phyloP scores from a whole-genome alignment of 2,113 vertebrate genomes.

The Ammodytes dubius region DNA sequence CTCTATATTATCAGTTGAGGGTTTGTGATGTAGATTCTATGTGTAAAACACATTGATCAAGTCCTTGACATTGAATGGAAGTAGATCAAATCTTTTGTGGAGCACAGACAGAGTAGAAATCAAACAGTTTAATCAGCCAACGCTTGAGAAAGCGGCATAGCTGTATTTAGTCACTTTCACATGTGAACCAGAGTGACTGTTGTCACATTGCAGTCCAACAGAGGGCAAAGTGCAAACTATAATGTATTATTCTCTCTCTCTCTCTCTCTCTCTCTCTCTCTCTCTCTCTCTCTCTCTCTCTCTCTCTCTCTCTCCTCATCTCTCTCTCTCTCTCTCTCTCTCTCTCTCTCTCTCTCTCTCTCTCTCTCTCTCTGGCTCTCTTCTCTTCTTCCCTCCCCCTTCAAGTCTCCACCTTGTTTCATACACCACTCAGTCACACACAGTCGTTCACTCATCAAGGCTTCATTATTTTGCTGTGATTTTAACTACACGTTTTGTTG shows the following conservation, averaged over 20 bases:
- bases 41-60: neutral
- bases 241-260: slow-evolving; percentile 51
- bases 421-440: slow-evolving; percentile 44
- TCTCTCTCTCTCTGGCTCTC: slow-evolving; percentile 36
- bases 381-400: slow-evolving; percentile 57
- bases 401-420: slow-evolving; percentile 70
- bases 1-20: neutral
- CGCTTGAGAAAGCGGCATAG: neutral
- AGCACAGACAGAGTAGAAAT: neutral
- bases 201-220: slow-evolving; percentile 62
- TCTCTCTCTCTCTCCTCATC: slow-evolving; percentile 24
- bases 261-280: slow-evolving; percentile 30
- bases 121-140: slow-evolving; percentile 19
- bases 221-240: slow-evolving; percentile 77
- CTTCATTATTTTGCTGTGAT: slow-evolving; percentile 24
- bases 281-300: slow-evolving; percentile 38
- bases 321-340: slow-evolving; percentile 32
- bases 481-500: slow-evolving; percentile 32
- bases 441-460: slow-evolving; percentile 65
- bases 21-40: neutral
- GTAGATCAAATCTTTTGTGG: neutral
- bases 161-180: slow-evolving; percentile 3
- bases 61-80: neutral
- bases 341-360: slow-evolving; percentile 41
- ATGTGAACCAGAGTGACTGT: slow-evolving; percentile 31